Percentiles rank a stretch among this genome's conserved stretches.
These are phyloP conservation scores for Porites australiensis DNA, from an alignment of 64 coral and sea anemone genomes.

Conservation along the genomic window DNA sequence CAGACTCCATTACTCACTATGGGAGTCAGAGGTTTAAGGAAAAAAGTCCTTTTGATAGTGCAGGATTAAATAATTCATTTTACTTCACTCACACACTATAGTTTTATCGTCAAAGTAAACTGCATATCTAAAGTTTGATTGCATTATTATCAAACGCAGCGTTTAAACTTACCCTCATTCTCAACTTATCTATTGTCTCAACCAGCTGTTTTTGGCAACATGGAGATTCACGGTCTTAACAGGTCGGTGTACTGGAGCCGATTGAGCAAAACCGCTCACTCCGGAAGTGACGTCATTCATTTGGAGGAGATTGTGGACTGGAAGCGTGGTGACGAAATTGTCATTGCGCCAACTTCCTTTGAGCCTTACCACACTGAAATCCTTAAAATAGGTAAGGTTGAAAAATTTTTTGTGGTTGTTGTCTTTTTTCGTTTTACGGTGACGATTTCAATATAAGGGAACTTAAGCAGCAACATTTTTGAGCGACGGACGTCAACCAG, in stretches of 20 bases:
- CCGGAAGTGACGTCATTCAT: conserved; percentile 48
- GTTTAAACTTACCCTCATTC: neutral
- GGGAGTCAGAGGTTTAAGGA: too few relatives aligned
- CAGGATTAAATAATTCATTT: too few relatives aligned
- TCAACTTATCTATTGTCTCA: neutral
- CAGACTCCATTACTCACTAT: too few relatives aligned
- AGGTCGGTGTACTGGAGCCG: conserved; percentile 74
- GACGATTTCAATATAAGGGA: too few relatives aligned
- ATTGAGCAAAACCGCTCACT: conserved; percentile 62
- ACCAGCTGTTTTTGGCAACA: conserved; percentile 66
- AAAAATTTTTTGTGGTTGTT: neutral
- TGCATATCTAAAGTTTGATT: neutral
- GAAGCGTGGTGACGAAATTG: conserved; percentile 67
- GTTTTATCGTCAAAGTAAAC: too few relatives aligned
- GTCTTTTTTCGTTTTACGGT: too few relatives aligned
- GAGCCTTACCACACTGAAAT: conserved; percentile 71
- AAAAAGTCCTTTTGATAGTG: too few relatives aligned
- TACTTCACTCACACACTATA: too few relatives aligned
- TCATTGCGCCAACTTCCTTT: conserved; percentile 77
- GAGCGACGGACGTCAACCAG: too few relatives aligned
- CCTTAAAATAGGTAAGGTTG: conserved; percentile 53
- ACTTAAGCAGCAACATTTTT: too few relatives aligned
- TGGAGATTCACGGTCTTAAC: conserved; percentile 73
- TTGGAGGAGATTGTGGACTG: conserved; percentile 79
- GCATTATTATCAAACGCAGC: too few relatives aligned